A percentile compares a stretch with the other conserved stretches of the same genome.
These are phyloP conservation scores for Harpagifer antarcticus DNA, from an alignment of 2,797 vertebrate species.

Conservation along the genomic window DNA sequence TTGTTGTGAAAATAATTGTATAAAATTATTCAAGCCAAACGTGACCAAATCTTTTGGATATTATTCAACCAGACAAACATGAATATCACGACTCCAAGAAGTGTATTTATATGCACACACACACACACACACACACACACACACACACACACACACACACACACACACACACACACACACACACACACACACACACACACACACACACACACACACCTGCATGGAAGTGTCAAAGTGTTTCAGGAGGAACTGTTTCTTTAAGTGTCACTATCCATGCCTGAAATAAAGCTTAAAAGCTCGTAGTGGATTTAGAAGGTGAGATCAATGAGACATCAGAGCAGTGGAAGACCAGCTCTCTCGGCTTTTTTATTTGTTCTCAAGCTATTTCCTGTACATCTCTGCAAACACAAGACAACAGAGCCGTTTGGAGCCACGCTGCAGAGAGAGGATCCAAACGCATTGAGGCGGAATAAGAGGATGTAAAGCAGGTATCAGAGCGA, in stretches of 20 bases:
- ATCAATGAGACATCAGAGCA: constrained; percentile 63
- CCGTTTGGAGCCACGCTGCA: not conserved
- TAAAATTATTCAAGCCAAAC: too few relatives aligned
- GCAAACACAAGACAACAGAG: not conserved
- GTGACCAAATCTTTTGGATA: too few relatives aligned
- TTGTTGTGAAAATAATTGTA: too few relatives aligned
- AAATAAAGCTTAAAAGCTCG: constrained; percentile 49
- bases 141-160: too few relatives aligned
- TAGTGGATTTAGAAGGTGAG: constrained; percentile 66
- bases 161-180: too few relatives aligned
- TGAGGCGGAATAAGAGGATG: not conserved
- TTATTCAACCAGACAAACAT: not conserved
- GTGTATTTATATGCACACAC: too few relatives aligned
- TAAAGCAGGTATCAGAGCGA: constrained; percentile 44
- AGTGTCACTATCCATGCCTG: constrained; percentile 43
- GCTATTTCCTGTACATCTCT: constrained; percentile 10
- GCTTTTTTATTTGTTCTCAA: not conserved
- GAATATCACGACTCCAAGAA: too few relatives aligned
- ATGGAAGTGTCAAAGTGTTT: too few relatives aligned
- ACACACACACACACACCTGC: too few relatives aligned
- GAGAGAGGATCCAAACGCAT: not conserved
- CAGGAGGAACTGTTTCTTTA: constrained; percentile 31
- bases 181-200: too few relatives aligned
- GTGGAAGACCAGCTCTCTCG: constrained; percentile 20
- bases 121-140: too few relatives aligned